These are phyloP conservation scores for Sebastes hopkinsi DNA, from an alignment of 2,797 vertebrate genomes.

Conservation along the genomic window DNA sequence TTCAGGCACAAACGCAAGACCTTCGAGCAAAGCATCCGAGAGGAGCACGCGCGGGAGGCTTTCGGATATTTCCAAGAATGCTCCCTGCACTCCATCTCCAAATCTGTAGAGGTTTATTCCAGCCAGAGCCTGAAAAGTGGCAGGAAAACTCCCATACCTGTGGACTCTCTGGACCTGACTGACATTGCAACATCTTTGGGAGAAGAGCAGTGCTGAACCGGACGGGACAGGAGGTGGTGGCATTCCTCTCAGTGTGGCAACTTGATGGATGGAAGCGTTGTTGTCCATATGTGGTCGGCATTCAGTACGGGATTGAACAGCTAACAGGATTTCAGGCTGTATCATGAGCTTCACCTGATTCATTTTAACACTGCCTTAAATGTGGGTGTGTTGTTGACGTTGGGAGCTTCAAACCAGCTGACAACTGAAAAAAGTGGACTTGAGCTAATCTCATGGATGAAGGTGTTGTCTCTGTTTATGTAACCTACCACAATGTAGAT, in stretches of 20 bases:
- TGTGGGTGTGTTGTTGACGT: slow-evolving; percentile 8
- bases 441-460: background rate
- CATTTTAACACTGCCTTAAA: slow-evolving; percentile 66
- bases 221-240: background rate
- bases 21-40: slow-evolving; percentile 90
- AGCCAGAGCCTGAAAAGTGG: slow-evolving; percentile 61
- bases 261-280: background rate
- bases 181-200: slow-evolving; percentile 72
- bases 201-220: slow-evolving; percentile 76
- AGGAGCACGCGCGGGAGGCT: slow-evolving; percentile 89
- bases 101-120: slow-evolving; percentile 73
- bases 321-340: background rate
- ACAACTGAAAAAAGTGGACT: background rate
- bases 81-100: slow-evolving; percentile 82
- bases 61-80: slow-evolving; percentile 89
- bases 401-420: background rate
- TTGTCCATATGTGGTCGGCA: background rate
- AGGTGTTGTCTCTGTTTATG: slow-evolving; percentile 9
- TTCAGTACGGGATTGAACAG: background rate
- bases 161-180: slow-evolving; percentile 66
- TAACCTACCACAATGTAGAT: slow-evolving; percentile 10
- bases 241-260: background rate
- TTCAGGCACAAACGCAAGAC: slow-evolving; percentile 95
- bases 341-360: background rate
- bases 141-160: slow-evolving; percentile 70